Evolutionary conservation across 2,113 vertebrate genomes (phyloP).

Genomic region (Antechinus stuartii): DNA sequence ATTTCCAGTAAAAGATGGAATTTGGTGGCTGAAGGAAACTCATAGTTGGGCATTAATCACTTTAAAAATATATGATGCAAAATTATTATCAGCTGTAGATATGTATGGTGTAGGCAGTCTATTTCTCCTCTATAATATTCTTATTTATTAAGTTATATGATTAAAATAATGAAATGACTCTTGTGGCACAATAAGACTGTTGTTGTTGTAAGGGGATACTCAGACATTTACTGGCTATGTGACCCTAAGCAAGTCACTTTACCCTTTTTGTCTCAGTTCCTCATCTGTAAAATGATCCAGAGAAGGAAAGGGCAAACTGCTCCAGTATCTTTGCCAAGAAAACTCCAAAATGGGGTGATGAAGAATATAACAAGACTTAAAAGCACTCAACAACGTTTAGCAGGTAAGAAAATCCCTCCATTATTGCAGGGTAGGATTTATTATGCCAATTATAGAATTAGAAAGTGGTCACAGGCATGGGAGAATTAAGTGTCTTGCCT

Average conservation of each 20-base stretch:
- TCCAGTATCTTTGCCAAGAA: not conserved
- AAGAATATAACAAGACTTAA: not conserved
- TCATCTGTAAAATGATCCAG: not conserved
- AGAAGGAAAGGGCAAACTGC: not conserved
- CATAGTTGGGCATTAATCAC: not conserved
- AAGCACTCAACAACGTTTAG: not conserved
- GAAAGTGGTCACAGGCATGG: not conserved
- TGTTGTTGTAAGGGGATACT: no score
- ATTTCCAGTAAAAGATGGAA: not conserved
- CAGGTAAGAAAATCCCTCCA: not conserved
- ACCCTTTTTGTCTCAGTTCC: not conserved
- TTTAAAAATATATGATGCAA: not conserved
- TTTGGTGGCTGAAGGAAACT: not conserved
- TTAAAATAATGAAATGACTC: not conserved
- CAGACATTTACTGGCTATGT: not conserved
- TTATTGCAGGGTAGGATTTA: not conserved
- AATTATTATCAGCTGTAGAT: not conserved
- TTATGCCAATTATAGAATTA: not conserved
- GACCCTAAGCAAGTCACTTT: not conserved
- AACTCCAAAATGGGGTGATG: not conserved
- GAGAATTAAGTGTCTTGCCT: not conserved
- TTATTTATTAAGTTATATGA: not conserved
- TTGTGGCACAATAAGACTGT: not conserved
- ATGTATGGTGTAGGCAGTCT: not conserved
- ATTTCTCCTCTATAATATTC: not conserved